Conservation (phyloP, 1,140 invertebrate genomes). For the Augochlora pura region DNA sequence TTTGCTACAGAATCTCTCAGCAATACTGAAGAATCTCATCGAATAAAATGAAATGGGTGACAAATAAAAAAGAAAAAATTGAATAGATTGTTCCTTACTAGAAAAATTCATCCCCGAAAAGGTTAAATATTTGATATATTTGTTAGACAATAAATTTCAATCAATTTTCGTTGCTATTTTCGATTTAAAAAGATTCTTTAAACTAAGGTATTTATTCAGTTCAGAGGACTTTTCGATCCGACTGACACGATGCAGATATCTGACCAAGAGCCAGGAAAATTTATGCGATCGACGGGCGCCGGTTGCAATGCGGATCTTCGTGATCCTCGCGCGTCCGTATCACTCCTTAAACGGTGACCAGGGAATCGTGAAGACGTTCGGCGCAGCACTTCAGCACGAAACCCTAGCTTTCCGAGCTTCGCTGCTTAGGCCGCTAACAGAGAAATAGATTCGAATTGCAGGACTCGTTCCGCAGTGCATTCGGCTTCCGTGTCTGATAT, state of each 20-base stretch:
- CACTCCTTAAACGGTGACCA: slow-evolving; percentile 3
- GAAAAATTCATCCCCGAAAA: too few relatives aligned
- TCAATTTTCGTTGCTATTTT: too few relatives aligned
- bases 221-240: not conserved
- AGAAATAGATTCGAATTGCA: slow-evolving; percentile 15
- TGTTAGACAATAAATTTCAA: too few relatives aligned
- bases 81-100: too few relatives aligned
- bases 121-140: too few relatives aligned
- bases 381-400: slow-evolving; percentile 20
- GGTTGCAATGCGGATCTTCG: not conserved
- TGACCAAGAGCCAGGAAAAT: not conserved
- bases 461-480: slow-evolving; percentile 38
- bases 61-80: too few relatives aligned
- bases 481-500: slow-evolving; percentile 43
- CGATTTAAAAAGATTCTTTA: too few relatives aligned
- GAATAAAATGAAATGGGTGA: too few relatives aligned
- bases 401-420: slow-evolving; percentile 17
- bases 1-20: too few relatives aligned
- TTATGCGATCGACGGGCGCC: not conserved
- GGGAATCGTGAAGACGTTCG: slow-evolving; percentile 26
- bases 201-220: too few relatives aligned
- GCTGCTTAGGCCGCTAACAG: slow-evolving; percentile 15
- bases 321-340: slow-evolving; percentile 6
- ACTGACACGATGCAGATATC: not conserved
- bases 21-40: too few relatives aligned